Conservation (phyloP, 2,888 invertebrate species). For the Caprella mutica region DNA sequence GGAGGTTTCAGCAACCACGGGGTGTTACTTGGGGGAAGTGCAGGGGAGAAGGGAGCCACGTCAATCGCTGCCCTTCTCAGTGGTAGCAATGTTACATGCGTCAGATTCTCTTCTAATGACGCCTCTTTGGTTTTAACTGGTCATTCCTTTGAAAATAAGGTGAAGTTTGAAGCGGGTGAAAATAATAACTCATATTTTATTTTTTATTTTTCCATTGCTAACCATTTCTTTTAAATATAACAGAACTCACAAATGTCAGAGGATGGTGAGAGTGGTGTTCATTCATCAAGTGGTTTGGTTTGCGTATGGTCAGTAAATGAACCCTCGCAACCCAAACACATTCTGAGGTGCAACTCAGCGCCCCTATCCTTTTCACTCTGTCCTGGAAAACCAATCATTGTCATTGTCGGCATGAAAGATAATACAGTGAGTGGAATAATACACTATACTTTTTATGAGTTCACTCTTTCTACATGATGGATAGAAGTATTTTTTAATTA, state of each 20-base stretch:
- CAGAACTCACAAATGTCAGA: neutral
- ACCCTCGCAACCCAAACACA: slow-evolving; percentile 31
- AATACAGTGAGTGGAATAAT: too few relatives aligned
- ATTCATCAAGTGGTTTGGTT: slow-evolving; percentile 16
- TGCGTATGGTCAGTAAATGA: slow-evolving; percentile 33
- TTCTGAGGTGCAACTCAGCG: slow-evolving; percentile 19
- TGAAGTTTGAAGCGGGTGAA: neutral
- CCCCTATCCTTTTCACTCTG: slow-evolving; percentile 25
- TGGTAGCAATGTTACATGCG: neutral
- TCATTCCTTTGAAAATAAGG: neutral
- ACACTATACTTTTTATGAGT: too few relatives aligned
- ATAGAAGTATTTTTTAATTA: too few relatives aligned
- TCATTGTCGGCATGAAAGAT: slow-evolving; percentile 22
- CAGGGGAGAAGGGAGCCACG: neutral
- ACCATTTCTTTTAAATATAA: neutral
- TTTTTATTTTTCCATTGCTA: neutral
- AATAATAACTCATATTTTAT: neutral
- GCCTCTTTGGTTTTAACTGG: neutral
- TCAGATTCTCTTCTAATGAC: neutral
- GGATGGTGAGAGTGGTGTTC: neutral
- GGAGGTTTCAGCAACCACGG: slow-evolving; percentile 21
- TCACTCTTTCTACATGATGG: too few relatives aligned
- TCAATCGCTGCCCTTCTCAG: neutral
- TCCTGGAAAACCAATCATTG: slow-evolving; percentile 22
- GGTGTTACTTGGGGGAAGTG: neutral